phyloP scores from a whole-genome alignment of 2,113 vertebrate species.

The Odobenus rosmarus region DNA sequence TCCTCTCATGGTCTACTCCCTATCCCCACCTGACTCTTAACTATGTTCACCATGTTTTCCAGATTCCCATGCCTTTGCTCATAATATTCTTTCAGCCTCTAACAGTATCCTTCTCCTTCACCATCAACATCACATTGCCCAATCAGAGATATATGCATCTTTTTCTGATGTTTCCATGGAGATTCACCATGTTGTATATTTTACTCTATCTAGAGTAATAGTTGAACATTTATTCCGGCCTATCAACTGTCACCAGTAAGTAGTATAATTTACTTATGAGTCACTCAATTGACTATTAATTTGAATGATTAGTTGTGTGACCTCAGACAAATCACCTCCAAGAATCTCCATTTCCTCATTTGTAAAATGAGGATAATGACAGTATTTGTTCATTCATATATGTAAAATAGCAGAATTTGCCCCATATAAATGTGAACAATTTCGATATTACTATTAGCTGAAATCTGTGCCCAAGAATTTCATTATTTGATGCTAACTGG shows the following conservation, averaged over 20 bases:
- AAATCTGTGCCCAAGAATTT: neutral
- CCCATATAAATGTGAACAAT: neutral
- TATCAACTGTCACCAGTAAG: neutral
- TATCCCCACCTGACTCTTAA: neutral
- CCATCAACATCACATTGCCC: neutral
- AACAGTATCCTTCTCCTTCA: neutral
- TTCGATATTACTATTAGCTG: neutral
- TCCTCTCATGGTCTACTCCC: neutral
- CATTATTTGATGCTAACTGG: neutral
- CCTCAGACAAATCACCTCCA: neutral
- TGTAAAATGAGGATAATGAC: neutral
- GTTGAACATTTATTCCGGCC: neutral
- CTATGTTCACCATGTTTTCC: neutral
- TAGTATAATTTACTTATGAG: neutral
- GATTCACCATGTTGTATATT: neutral
- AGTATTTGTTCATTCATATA: neutral
- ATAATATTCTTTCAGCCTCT: neutral
- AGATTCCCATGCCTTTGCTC: neutral
- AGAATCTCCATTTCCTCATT: neutral
- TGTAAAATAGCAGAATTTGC: neutral
- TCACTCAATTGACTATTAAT: neutral
- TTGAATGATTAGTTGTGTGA: neutral
- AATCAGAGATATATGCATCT: neutral
- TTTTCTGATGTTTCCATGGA: neutral
- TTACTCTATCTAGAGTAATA: neutral